Conservation (phyloP, 2,797 vertebrate species). For the Dromococcyx pavoninus region DNA sequence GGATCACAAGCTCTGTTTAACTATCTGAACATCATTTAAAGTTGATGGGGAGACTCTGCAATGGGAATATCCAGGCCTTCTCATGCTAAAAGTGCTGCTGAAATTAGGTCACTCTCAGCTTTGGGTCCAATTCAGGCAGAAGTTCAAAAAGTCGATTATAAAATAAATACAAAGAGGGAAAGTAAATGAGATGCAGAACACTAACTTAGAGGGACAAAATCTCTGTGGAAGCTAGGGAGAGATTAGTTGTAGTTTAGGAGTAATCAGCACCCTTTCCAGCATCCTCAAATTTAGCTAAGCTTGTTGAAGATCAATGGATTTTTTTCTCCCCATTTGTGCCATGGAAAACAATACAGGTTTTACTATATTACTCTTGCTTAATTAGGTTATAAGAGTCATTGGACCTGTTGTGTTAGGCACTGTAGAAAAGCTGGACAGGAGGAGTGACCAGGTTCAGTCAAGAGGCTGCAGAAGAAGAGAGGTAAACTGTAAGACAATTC, state of each 20-base stretch:
- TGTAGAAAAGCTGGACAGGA: background rate
- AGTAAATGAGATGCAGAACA: constrained; percentile 25
- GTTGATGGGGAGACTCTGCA: background rate
- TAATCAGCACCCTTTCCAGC: background rate
- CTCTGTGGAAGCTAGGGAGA: background rate
- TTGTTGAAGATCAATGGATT: background rate
- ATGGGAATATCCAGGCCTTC: background rate
- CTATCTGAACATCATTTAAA: background rate
- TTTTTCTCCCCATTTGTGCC: background rate
- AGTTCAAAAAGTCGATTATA: constrained; percentile 47
- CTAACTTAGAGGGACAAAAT: background rate
- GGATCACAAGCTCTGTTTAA: background rate
- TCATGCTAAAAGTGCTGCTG: background rate
- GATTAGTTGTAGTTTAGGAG: background rate
- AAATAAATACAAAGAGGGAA: constrained; percentile 41
- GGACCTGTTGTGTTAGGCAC: background rate
- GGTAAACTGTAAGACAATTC: background rate
- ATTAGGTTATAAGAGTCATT: background rate
- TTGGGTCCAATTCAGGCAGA: constrained; percentile 27
- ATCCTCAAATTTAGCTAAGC: fast-evolving
- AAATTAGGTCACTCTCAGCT: constrained; percentile 16
- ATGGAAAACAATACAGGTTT: background rate
- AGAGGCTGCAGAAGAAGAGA: background rate
- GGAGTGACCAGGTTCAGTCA: background rate
- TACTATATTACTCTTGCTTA: fast-evolving